Evolutionary conservation across 2,888 invertebrate species (phyloP), one percentile per base, ranked within the genome.

Genomic region (Drosophila monieri): DNA sequence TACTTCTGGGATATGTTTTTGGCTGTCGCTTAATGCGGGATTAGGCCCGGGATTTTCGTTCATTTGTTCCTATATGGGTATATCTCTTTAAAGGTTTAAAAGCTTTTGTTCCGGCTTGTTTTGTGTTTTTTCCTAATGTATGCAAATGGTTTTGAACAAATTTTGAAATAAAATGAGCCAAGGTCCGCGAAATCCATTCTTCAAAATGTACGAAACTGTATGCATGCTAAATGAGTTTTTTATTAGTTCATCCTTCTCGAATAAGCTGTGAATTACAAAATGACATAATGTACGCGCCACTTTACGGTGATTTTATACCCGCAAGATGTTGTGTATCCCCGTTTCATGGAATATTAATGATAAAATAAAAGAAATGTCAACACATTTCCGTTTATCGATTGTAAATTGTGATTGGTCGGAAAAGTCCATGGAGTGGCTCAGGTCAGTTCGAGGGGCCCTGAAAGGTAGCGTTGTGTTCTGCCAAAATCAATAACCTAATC

Each of bases 51-150:
- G 61, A 61, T 61, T 61, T 62, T 51, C 21, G 39, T 39, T 62
- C 30, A 64, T 64, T 64, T 64, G 62, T 46, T 35, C 62, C 8
- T 61, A 18, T 61, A 37, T 25, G 35, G 37, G 52, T 25, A 61
- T 61, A 47, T 10, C 61, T 12, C 62, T 62, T 64, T 44, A 64
- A 61, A 46, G 44, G 62, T 61, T 61, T 61, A 61, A 41, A 30
- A 47, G 60, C 39, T 61, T 48, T n/a, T 15, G 47, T n/a, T 3
- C 58, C 47, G 58, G 58, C 60, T n/a, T 15, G 58, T 47, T 39
- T 61, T 47, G 58, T 47, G 56, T 37, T 54, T 43, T 37, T 14
- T 60, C 18, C 15, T 41, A 60, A 60, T 60, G 39, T 58, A 57
- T 60, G 58, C 60, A 60, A 60, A 60, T 46, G 39, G 44, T 60